These are phyloP conservation scores for Vombatus ursinus DNA, from an alignment of 2,113 vertebrate species.

Conservation along the genomic window DNA sequence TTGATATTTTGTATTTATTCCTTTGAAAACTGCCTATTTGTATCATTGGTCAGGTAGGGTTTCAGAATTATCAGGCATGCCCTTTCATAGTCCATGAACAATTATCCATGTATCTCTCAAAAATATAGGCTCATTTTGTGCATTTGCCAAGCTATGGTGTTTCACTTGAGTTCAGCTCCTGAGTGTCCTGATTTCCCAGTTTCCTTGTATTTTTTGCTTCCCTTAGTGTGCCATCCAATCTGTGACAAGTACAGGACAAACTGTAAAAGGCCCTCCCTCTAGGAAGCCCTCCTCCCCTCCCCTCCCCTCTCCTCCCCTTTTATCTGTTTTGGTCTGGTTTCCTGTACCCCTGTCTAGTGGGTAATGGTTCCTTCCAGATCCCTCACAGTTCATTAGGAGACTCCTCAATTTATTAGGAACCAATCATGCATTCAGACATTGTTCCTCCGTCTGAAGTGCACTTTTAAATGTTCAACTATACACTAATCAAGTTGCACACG, in stretches of 20 bases:
- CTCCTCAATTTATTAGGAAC: constrained; percentile 87
- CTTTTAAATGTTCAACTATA: constrained; percentile 88
- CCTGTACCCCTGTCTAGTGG: constrained; percentile 70
- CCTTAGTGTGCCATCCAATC: not conserved
- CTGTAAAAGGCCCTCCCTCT: not conserved
- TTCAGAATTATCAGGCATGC: not conserved
- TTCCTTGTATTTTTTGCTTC: constrained; percentile 18
- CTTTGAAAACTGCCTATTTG: not conserved
- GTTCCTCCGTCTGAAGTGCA: constrained; percentile 83
- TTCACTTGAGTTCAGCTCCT: constrained; percentile 17
- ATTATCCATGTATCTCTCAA: not conserved
- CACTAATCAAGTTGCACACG: constrained; percentile 87
- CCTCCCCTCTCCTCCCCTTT: not conserved
- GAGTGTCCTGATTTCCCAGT: constrained; percentile 49
- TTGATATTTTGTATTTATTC: not conserved
- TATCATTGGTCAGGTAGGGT: not conserved
- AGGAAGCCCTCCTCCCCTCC: not conserved
- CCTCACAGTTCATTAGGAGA: constrained; percentile 82
- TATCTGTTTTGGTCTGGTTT: constrained; percentile 65
- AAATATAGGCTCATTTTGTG: not conserved
- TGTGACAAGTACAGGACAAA: constrained; percentile 32
- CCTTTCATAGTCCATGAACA: not conserved
- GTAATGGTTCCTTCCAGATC: constrained; percentile 78
- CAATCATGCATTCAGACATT: constrained; percentile 87
- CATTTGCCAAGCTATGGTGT: constrained; percentile 20